Conservation (phyloP, 35 echinoderm and acorn worm species). For the Apostichopus californicus region DNA sequence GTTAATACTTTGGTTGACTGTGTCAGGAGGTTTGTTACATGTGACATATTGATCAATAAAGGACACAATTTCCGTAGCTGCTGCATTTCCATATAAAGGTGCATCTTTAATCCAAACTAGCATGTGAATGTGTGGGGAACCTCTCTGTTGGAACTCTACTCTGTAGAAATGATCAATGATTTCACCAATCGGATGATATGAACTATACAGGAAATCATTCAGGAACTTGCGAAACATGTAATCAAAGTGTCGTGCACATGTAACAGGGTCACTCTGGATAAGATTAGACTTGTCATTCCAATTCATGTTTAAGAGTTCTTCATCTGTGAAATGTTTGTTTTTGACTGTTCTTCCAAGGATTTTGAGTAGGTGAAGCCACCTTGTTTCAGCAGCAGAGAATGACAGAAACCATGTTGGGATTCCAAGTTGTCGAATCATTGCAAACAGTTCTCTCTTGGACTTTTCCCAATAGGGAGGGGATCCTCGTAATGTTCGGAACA, state of each 20-base stretch:
- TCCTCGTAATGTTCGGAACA: slow-evolving; percentile 56
- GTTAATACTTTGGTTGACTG: background rate
- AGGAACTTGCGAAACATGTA: slow-evolving; percentile 57
- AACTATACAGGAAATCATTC: slow-evolving; percentile 50
- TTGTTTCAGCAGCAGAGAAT: slow-evolving; percentile 61
- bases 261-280: slow-evolving; percentile 70
- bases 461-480: slow-evolving; percentile 54
- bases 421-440: slow-evolving; percentile 52
- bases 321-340: slow-evolving; percentile 36
- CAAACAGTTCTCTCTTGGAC: slow-evolving; percentile 48
- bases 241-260: slow-evolving; percentile 68
- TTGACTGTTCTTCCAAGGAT: slow-evolving; percentile 46
- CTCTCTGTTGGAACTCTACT: slow-evolving; percentile 66
- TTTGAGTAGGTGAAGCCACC: slow-evolving; percentile 54
- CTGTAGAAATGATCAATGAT: slow-evolving; percentile 53
- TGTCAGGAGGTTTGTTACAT: background rate
- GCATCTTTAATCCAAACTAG: background rate
- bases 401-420: slow-evolving; percentile 67
- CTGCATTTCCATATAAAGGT: background rate
- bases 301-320: slow-evolving; percentile 49
- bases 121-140: slow-evolving; percentile 61
- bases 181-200: slow-evolving; percentile 50
- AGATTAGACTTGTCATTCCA: slow-evolving; percentile 64
- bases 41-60: too few relatives aligned
- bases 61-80: background rate